These are phyloP conservation scores for Perca flavescens DNA, from an alignment of 2,113 vertebrate species.

Conservation along the genomic window DNA sequence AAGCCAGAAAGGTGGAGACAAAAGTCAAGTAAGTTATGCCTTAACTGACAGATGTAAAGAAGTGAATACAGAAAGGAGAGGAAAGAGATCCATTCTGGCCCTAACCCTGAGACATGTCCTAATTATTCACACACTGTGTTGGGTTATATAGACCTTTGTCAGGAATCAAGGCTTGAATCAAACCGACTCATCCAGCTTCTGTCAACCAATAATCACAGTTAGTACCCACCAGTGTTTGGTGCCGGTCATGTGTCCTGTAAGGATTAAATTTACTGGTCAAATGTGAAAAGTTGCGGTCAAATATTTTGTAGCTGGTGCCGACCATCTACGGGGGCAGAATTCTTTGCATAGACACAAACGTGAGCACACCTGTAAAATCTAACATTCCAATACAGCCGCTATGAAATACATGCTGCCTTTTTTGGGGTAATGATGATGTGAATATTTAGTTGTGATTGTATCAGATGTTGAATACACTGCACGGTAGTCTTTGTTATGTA, in stretches of 20 bases:
- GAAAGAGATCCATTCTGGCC: neutral
- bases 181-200: neutral
- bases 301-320: no score
- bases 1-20: neutral
- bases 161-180: neutral
- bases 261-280: no score
- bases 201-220: neutral
- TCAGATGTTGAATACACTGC: neutral
- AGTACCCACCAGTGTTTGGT: neutral
- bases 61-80: neutral
- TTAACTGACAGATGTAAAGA: neutral
- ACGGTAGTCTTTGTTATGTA: neutral
- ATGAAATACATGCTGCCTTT: neutral
- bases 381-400: neutral
- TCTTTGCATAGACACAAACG: neutral
- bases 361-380: neutral
- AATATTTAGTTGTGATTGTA: neutral
- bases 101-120: neutral
- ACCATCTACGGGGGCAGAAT: neutral
- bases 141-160: neutral
- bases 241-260: no score
- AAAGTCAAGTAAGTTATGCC: neutral
- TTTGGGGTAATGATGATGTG: neutral
- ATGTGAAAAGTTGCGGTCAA: no score
- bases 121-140: neutral